Conservation (phyloP, 2,797 vertebrate genomes). For the Labroides dimidiatus region DNA sequence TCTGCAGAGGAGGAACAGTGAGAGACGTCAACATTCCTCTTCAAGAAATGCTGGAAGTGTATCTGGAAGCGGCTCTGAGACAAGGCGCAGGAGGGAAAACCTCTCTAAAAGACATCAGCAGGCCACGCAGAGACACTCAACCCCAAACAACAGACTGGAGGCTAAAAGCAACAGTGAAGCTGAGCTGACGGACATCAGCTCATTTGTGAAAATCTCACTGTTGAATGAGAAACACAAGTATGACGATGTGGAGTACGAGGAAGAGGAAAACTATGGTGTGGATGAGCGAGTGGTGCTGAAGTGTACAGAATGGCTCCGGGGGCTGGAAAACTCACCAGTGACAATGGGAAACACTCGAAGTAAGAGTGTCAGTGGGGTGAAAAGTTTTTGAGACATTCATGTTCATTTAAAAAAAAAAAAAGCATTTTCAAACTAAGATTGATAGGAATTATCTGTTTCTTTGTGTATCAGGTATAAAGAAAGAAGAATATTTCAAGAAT, state of each 20-base stretch:
- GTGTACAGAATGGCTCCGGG: constrained; percentile 91
- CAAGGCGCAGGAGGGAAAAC: constrained; percentile 57
- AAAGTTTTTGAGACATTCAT: constrained; percentile 43
- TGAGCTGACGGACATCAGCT: constrained; percentile 66
- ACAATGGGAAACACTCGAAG: constrained; percentile 30
- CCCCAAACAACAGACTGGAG: constrained; percentile 14
- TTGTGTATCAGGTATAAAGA: too few relatives aligned
- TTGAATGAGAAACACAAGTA: constrained; percentile 88
- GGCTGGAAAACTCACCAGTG: constrained; percentile 83
- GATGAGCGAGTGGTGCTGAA: constrained; percentile 87
- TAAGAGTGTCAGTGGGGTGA: constrained; percentile 36
- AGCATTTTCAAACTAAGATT: too few relatives aligned
- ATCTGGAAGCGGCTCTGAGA: constrained; percentile 37
- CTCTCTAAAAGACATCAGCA: constrained; percentile 41
- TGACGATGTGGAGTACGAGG: constrained; percentile 92
- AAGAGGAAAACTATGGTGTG: constrained; percentile 67
- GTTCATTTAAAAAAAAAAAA: too few relatives aligned
- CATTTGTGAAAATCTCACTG: constrained; percentile 86
- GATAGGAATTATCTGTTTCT: not conserved
- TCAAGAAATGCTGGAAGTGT: constrained; percentile 27
- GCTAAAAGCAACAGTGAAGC: constrained; percentile 13
- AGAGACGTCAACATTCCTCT: constrained; percentile 62
- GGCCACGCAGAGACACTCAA: constrained; percentile 21
- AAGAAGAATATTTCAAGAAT: not conserved
- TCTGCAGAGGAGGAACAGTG: constrained; percentile 81